Percentiles rank a stretch among this genome's conserved stretches.
Conservation (phyloP, 1,140 invertebrate species). For the Neuroterus valhalla region DNA sequence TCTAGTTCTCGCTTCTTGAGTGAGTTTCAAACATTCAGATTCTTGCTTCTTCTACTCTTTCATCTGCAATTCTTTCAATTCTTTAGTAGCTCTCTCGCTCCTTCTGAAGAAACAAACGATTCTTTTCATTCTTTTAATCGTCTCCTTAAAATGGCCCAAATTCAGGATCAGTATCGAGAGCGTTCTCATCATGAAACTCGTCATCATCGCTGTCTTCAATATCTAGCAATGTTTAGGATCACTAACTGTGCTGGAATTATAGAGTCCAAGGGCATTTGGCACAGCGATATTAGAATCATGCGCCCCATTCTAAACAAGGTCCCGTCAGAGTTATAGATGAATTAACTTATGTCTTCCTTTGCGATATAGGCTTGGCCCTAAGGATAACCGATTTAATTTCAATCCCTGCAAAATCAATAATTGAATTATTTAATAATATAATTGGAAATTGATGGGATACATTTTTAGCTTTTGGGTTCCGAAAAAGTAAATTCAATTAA, state of each 20-base stretch:
- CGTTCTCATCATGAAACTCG: neutral
- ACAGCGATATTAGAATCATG: conserved; percentile 3
- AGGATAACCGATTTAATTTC: conserved; percentile 6
- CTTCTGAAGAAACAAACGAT: conserved; percentile 28
- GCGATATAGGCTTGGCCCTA: neutral
- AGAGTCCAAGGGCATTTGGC: neutral
- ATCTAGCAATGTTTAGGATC: neutral
- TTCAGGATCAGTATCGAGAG: neutral
- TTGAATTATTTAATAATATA: neutral
- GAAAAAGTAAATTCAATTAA: neutral
- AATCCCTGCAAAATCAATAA: neutral
- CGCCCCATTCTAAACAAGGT: conserved; percentile 7
- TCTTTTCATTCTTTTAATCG: conserved; percentile 33
- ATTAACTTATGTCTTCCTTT: conserved; percentile 35
- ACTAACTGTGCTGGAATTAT: neutral
- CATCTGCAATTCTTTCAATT: neutral
- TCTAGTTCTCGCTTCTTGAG: conserved; percentile 30
- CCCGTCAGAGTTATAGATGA: neutral
- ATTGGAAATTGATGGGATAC: neutral
- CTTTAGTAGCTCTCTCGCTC: conserved; percentile 32
- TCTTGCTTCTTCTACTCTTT: neutral
- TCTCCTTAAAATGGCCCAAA: neutral
- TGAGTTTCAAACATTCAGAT: conserved; percentile 10
- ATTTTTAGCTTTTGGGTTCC: too few species aligned
- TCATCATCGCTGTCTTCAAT: neutral